These are phyloP conservation scores for Chromobotia macracanthus DNA, from an alignment of 2,797 vertebrate species.

Conservation along the genomic window DNA sequence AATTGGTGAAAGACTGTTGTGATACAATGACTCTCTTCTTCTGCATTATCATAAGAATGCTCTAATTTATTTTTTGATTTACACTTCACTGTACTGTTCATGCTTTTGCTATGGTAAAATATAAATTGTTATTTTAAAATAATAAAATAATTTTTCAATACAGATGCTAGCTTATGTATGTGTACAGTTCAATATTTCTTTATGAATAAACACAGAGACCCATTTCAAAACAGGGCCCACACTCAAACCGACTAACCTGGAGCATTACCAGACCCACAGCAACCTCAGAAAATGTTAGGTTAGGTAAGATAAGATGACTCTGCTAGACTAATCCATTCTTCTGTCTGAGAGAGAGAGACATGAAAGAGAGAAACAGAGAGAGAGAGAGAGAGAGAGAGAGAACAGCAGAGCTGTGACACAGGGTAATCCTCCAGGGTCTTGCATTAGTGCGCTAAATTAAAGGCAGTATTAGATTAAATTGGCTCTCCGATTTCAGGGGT, in stretches of 20 bases:
- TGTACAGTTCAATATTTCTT: neutral
- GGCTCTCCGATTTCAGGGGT: constrained; percentile 85
- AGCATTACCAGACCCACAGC: constrained; percentile 58
- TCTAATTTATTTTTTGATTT: neutral
- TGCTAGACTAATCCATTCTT: constrained; percentile 78
- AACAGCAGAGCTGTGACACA: constrained; percentile 75
- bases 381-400: constrained; percentile 65
- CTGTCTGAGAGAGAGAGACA: constrained; percentile 62
- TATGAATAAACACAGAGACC: neutral
- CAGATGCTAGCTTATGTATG: neutral
- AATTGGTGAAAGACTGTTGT: neutral
- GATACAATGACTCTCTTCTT: neutral
- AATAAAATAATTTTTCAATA: neutral
- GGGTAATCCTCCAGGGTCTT: constrained; percentile 82
- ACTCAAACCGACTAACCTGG: constrained; percentile 33
- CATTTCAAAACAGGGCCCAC: neutral
- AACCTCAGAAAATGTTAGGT: constrained; percentile 78
- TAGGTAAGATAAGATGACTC: constrained; percentile 79
- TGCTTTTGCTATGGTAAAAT: neutral
- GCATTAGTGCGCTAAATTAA: constrained; percentile 85
- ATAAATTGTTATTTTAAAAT: neutral
- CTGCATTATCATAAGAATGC: neutral
- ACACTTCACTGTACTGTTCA: neutral
- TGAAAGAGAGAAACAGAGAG: constrained; percentile 58
- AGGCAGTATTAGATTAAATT: constrained; percentile 87